Evolutionary conservation across 1,140 invertebrate genomes (phyloP), one percentile per base, ranked within the genome.

Genomic region (Triops longicaudatus): DNA sequence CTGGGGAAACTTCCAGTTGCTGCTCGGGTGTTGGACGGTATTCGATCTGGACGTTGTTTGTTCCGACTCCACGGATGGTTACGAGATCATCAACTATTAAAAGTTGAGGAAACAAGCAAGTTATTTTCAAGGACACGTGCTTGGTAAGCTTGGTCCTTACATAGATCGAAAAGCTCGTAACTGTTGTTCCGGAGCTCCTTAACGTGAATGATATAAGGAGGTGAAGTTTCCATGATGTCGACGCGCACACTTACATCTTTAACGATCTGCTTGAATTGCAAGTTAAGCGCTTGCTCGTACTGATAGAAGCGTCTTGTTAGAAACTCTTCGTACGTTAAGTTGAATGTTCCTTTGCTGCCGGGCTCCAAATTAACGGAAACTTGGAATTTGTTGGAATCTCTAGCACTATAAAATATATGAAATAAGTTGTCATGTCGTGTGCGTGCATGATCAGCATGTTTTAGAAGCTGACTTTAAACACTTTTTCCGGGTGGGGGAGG

Each of bases 321-420:
- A 6, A 91, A 80, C 82, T 90, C 88, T 82, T 91, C 90, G 80
- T 90, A 90, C 0, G 87, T 89, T 73, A 90, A 82, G 79, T 89
- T 88, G 82, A 90, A 91, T 0, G 85, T 83, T 0, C 87, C 88
- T 80, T 87, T 87, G 5, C 83, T 86, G 72, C 86, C 82, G 0
- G 88, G 83, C 80, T 89, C 88, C 11, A 90, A 82, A 80, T 91
- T 90, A 6, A 90, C 86, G 1, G 86, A 87, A 2, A 88, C 87
- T 4, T 86, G 87, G 80, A 91, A 90, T 63, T 87, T 84, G 80
- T 90, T 90, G 0, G 89, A 89, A 81, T 91, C 88, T 42, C 90
- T 84, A 12, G 88, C 88, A 80, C 88, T 89, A 80, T 41, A 75
- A 79, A 17, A 22, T 31, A 72, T 12, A 73, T 22, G 22, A 74